Conservation (phyloP, 2,888 invertebrate genomes). For the Capitulum mitella region DNA sequence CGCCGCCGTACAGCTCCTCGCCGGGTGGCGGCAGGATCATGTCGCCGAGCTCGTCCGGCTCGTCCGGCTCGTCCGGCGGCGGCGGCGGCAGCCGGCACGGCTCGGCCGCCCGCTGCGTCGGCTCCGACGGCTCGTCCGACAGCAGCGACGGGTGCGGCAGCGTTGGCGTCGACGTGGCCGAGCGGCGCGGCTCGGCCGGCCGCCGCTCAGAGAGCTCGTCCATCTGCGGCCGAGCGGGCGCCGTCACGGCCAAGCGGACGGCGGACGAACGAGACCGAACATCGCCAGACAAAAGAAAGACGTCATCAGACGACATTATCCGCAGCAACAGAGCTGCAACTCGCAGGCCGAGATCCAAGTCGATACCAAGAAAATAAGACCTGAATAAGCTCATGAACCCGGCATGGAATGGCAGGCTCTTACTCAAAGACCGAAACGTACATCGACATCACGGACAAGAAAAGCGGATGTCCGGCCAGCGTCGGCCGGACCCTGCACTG, state of each 20-base stretch:
- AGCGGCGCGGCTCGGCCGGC: background rate
- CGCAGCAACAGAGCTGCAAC: too few relatives aligned
- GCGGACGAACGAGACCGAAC: background rate
- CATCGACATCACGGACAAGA: too few relatives aligned
- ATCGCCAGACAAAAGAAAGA: background rate
- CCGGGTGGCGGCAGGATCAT: constrained; percentile 39
- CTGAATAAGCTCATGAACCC: too few relatives aligned
- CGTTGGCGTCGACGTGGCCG: background rate
- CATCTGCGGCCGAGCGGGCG: constrained; percentile 23
- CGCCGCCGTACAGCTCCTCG: constrained; percentile 32
- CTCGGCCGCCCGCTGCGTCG: constrained; percentile 67
- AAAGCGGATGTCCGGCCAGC: too few relatives aligned
- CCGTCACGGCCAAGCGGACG: background rate
- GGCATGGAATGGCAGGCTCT: too few relatives aligned
- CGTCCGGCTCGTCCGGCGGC: constrained; percentile 27
- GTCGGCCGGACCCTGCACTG: constrained; percentile 26
- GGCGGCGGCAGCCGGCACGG: constrained; percentile 65
- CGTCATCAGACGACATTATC: too few relatives aligned
- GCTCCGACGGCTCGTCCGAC: constrained; percentile 48
- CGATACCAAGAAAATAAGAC: too few relatives aligned
- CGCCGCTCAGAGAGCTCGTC: constrained; percentile 26
- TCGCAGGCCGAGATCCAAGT: too few relatives aligned
- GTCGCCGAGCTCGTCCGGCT: constrained; percentile 33
- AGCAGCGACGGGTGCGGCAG: constrained; percentile 12
- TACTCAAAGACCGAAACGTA: too few relatives aligned